A percentile compares a stretch with the other conserved stretches of the same genome.
These are phyloP conservation scores for Plectus sambesii DNA, from an alignment of 1,140 invertebrate genomes.

Conservation along the genomic window DNA sequence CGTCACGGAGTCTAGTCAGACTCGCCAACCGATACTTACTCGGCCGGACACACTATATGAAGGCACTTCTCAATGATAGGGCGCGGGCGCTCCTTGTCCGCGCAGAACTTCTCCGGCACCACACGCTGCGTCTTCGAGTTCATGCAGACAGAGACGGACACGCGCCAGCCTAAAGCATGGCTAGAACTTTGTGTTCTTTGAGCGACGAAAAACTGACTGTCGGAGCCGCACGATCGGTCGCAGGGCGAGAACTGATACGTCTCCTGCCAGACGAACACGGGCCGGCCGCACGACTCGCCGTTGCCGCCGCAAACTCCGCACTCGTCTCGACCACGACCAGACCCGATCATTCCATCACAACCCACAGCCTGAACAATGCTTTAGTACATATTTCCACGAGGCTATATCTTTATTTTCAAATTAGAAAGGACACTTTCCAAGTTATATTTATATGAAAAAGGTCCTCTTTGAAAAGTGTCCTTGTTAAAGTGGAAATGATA, in stretches of 20 bases:
- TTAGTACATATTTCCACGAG: too few species aligned
- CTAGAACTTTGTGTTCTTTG: not conserved
- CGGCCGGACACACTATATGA: constrained; percentile 31
- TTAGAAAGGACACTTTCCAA: too few species aligned
- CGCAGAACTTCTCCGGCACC: constrained; percentile 37
- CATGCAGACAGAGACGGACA: constrained; percentile 36
- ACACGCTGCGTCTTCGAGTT: constrained; percentile 30
- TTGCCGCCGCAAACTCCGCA: constrained; percentile 37
- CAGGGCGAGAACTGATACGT: constrained; percentile 34
- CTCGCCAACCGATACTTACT: too few species aligned
- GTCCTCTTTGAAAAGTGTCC: constrained; percentile 12
- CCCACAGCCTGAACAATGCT: constrained; percentile 24
- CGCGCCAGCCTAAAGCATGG: constrained; percentile 21
- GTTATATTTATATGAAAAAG: constrained; percentile 17
- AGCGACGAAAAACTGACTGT: constrained; percentile 8
- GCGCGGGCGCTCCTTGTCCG: constrained; percentile 29
- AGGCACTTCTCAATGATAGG: constrained; percentile 28
- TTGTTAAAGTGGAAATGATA: too few species aligned
- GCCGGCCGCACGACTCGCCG: constrained; percentile 26
- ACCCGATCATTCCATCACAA: constrained; percentile 37
- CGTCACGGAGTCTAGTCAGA: too few species aligned
- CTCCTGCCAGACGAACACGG: constrained; percentile 32
- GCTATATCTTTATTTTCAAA: too few species aligned
- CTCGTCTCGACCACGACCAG: constrained; percentile 24
- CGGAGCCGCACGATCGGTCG: constrained; percentile 32